Base-by-base conservation (phyloP, 1,140 invertebrate genomes). In the Bombus ignitus region DNA sequence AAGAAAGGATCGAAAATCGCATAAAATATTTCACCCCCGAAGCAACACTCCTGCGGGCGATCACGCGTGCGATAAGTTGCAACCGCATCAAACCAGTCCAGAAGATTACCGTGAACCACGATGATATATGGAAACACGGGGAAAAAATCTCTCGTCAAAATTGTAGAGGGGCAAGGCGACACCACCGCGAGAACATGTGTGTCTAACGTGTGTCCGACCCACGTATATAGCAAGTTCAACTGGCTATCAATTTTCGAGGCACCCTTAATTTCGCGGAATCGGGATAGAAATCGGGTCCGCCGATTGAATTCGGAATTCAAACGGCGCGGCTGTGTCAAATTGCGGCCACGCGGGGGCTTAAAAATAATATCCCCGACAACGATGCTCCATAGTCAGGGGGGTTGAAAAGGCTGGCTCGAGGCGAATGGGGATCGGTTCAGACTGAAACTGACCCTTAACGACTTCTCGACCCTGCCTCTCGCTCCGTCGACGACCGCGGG, bases 371-470 rank as follows among this genome's bases (percentile, higher is more conserved):
- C 93, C 73, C 65, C 87, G 91, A 83, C 53, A 73, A 71, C 71
- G 75, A 37, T 44, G 18, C 18, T 22, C 18, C 47, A 2, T 53
- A 53, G 6, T 53, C 47, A 0, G 18, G 47, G 44, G 28, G 35
- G 44, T 73, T 71, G 76, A 85, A 73, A 81, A 81, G 78, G 68
- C 28, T 65, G 75, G 70, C 75, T 66, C 66, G 65, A 70, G 44
- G 65, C 76, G 62, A 53, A 44, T 62, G 80, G 80, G 47, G 89
- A 78, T 87, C 68, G 72, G 81, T 81, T 91, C 53, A 68, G 44
- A 59, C 77, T 93, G 94, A 95, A 95, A 95, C 95, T 95, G 95
- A 95, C 95, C 94, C 94, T 95, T 95, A 95, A 95, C 94, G 95
- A 95, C 94, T 94, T 95, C 92, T 92, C 91, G 81, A 92, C 92